Base-by-base conservation (phyloP, 2,113 vertebrate species). In the Dipodomys stephensi region DNA sequence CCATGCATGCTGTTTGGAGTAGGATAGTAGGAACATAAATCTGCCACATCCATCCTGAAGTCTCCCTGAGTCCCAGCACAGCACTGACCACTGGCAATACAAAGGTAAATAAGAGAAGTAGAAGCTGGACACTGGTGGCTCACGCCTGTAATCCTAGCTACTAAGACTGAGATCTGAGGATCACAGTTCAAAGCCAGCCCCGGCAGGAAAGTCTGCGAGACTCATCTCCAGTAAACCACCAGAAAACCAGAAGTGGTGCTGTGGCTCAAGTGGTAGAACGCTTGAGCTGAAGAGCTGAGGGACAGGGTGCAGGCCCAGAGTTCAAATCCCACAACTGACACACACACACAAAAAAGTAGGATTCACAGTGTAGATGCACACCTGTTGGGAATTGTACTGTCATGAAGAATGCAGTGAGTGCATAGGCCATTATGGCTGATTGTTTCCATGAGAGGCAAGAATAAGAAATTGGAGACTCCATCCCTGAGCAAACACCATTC, bases 1-100 rank as follows among this genome's bases (percentile, higher is more conserved):
- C 5, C 2, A 0, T 62, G 32, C 7, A 7, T 68, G 76, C 71
- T 13, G 4, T 57, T 74, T 27, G 44, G 35, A 90, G 68, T 2
- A 0, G 4, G 76, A 22, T 19, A 4, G 32, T 32, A 18, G 8
- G n/a, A 30, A 44, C 16, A 6, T 30, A 15, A 0, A 16, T 79
- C 4, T 28, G 62, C 28, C 25, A 27, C 15, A 2, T 67, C 88
- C 6, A 7, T n/a, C 78, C 39, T 0, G 53, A 84, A 81, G 30
- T 49, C 32, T 72, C 46, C 32, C 18, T 27, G 60, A 49, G 46
- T 57, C 22, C 83, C 68, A 68, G 35, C 72, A 15, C 20, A 49
- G 46, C 84, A 28, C 16, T 8, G 1, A 12, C 67, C 53, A 9
- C 20, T 0, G 57, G 13, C 8, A 16, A 32, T 39, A 27, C n/a